A percentile compares a stretch with the other conserved stretches of the same genome.
Conservation (phyloP, 2,797 vertebrate species). For the Leucoraja ocellata region DNA sequence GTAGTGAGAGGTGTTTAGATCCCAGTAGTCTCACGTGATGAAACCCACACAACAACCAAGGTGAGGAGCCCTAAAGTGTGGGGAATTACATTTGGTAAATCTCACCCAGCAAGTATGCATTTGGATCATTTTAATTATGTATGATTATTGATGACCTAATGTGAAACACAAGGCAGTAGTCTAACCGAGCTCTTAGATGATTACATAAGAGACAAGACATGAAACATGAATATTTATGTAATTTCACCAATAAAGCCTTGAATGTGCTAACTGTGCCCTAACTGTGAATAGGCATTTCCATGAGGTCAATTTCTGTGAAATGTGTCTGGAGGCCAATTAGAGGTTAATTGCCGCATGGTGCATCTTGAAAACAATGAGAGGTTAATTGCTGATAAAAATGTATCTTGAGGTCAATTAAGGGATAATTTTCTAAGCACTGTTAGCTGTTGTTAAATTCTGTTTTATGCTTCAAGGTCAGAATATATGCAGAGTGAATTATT, state of each 20-base stretch:
- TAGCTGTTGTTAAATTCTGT: neutral
- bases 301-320: neutral
- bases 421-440: neutral
- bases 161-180: neutral
- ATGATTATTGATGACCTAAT: neutral
- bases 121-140: neutral
- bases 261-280: neutral
- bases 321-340: neutral
- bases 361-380: neutral
- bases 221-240: neutral
- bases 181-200: neutral
- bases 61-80: neutral
- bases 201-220: neutral
- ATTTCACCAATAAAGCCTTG: neutral
- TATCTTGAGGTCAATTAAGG: too few species aligned
- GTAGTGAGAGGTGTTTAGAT: neutral
- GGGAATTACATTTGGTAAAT: neutral
- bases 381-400: neutral
- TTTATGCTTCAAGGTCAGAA: neutral
- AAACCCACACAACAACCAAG: neutral
- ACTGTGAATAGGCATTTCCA: neutral
- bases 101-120: neutral
- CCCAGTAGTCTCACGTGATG: neutral
- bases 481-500: neutral
- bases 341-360: neutral